Base-by-base conservation (phyloP, 2,888 invertebrate species). In the Watsonalla binaria region DNA sequence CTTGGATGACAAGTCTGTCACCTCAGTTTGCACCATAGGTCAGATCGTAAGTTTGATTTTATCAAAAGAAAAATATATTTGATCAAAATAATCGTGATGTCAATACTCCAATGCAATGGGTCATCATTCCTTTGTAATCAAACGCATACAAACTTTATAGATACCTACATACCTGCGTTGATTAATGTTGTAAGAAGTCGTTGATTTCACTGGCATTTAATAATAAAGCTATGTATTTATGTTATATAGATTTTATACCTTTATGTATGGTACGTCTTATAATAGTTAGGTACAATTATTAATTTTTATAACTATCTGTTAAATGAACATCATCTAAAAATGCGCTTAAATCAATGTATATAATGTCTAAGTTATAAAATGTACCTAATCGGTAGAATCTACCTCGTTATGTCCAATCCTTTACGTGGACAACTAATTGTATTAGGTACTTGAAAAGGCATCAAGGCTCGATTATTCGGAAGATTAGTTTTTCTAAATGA, bases 401-500 rank as follows among this genome's bases (percentile, higher is more conserved):
- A 2, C 24, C 24, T 24, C 24, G 24, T 24, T 2, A 24, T 24
- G 24, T 24, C 4, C 24, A 24, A 24, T 24, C 24, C 24, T 24
- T 24, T 24, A 24, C 4, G 24, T 24, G 24, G 24, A 4, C 24
- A 24, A 24, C 24, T 24, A 24, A 24, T 24, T 24, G 24, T 24
- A 24, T 24, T 24, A 24, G 24, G 24, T 24, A 24, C 24, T 24
- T 24, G 45, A 6, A 45, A 57, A 53, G 13, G 49, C n/a, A 52
- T 58, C 49, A 53, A 56, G 54, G 57, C 59, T 60, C 66, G 24
- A 66, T 70, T 66, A 68, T 50, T 51, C 60, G 57, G 66, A 70
- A 66, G 70, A 74, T 73, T 70, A 68, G 63, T 57, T 71, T 78
- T 78, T 76, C 76, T 65, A 68, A 72, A 50, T 8, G 35, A 34